phyloP scores from a whole-genome alignment of 2,888 invertebrate genomes.

The Helleia helle region DNA sequence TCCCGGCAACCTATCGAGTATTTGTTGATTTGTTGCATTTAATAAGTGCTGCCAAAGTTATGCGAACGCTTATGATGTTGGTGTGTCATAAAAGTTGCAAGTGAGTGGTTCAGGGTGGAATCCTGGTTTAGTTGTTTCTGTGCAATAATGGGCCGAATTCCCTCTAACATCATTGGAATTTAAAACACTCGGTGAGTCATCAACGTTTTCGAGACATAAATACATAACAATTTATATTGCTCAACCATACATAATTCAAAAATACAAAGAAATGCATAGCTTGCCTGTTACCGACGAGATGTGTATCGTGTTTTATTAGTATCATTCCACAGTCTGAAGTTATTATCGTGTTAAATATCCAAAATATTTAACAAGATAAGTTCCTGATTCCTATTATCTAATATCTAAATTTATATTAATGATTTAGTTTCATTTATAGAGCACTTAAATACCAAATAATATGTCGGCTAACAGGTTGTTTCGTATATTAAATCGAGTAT shows the following conservation, averaged over 20 bases:
- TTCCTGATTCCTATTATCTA: too few relatives aligned
- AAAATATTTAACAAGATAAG: too few relatives aligned
- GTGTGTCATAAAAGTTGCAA: constrained; percentile 45
- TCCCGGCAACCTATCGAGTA: constrained; percentile 34
- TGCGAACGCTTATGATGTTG: constrained; percentile 45
- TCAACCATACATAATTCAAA: background rate
- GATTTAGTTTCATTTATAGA: too few relatives aligned
- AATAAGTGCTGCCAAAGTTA: constrained; percentile 26
- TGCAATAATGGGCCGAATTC: constrained; percentile 61
- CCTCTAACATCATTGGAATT: constrained; percentile 67
- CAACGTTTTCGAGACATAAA: constrained; percentile 35
- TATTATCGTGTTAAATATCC: too few relatives aligned
- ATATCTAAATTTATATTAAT: too few relatives aligned
- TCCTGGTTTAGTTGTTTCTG: constrained; percentile 56
- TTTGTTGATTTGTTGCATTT: constrained; percentile 31
- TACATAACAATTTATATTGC: constrained; percentile 12
- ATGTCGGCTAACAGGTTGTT: too few relatives aligned
- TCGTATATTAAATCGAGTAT: too few relatives aligned
- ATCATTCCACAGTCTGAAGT: too few relatives aligned
- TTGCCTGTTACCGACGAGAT: background rate
- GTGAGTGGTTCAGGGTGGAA: constrained; percentile 55
- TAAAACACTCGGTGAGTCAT: constrained; percentile 71
- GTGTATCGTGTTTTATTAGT: too few relatives aligned
- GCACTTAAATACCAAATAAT: too few relatives aligned
- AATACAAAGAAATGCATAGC: background rate